A percentile compares a stretch with the other conserved stretches of the same genome.
These are phyloP conservation scores for Cyrtorhinus lividipennis DNA, from an alignment of 1,140 invertebrate species.

Conservation along the genomic window DNA sequence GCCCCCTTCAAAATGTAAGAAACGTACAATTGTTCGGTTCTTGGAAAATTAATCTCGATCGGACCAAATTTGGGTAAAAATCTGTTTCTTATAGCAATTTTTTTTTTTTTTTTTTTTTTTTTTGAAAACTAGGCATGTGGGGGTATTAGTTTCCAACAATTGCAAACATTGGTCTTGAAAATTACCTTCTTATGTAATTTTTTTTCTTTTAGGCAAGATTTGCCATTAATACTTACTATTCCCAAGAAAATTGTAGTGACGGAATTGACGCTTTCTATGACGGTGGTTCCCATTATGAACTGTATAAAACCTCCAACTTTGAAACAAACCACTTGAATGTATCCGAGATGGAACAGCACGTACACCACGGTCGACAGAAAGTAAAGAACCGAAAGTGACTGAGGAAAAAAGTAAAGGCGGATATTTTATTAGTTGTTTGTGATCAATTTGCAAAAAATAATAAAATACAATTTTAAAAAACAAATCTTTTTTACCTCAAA, in stretches of 20 bases:
- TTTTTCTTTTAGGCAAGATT: too few relatives aligned
- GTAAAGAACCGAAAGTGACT: slow-evolving; percentile 74
- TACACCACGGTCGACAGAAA: slow-evolving; percentile 81
- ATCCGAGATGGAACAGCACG: slow-evolving; percentile 73
- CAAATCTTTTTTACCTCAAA: slow-evolving; percentile 53
- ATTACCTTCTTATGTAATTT: too few relatives aligned
- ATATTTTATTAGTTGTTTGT: neutral
- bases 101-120: too few relatives aligned
- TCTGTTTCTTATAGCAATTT: too few relatives aligned
- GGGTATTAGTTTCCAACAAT: too few relatives aligned
- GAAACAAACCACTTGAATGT: slow-evolving; percentile 74
- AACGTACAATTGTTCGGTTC: too few relatives aligned
- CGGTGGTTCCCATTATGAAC: slow-evolving; percentile 62
- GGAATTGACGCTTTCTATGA: slow-evolving; percentile 82
- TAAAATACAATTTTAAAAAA: neutral
- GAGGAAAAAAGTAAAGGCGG: slow-evolving; percentile 24
- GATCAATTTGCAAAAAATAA: too few relatives aligned
- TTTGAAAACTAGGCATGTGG: too few relatives aligned
- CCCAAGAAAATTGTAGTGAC: slow-evolving; percentile 83
- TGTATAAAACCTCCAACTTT: slow-evolving; percentile 66
- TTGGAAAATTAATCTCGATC: too few relatives aligned
- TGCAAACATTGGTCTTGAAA: too few relatives aligned
- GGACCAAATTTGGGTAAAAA: too few relatives aligned
- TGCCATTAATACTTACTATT: slow-evolving; percentile 62
- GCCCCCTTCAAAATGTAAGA: too few relatives aligned